Conservation (phyloP, 1,140 invertebrate species). For the Neodiprion pinetum region DNA sequence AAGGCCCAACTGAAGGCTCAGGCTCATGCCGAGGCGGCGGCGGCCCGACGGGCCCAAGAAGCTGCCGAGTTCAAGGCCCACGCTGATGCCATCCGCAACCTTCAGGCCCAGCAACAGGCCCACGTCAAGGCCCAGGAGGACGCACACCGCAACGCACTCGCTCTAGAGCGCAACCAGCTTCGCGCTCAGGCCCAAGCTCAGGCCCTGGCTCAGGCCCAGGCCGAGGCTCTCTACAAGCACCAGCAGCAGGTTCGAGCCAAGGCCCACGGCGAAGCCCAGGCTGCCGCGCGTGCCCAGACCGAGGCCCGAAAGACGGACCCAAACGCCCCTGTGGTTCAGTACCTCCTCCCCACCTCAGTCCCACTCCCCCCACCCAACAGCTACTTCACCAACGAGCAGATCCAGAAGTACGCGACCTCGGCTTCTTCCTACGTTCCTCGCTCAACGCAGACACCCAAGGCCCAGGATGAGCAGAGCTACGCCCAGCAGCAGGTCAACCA, state of each 20-base stretch:
- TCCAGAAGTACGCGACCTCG: conserved; percentile 50
- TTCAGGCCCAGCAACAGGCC: conserved; percentile 55
- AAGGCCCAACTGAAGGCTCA: conserved; percentile 52
- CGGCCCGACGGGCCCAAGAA: conserved; percentile 50
- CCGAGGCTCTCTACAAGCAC: conserved; percentile 51
- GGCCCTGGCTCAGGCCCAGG: conserved; percentile 55
- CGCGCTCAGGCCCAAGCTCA: conserved; percentile 56
- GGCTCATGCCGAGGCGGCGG: conserved; percentile 46
- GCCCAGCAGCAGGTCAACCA: conserved; percentile 43
- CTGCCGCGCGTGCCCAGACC: conserved; percentile 48
- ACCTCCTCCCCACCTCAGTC: conserved; percentile 46
- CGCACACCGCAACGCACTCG: conserved; percentile 50
- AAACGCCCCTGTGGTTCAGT: conserved; percentile 53
- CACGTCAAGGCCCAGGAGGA: conserved; percentile 56
- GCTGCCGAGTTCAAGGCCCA: conserved; percentile 56
- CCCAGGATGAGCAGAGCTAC: conserved; percentile 34
- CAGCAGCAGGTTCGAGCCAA: conserved; percentile 49
- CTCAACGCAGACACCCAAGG: conserved; percentile 35
- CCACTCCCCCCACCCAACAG: conserved; percentile 48
- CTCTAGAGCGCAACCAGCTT: conserved; percentile 54
- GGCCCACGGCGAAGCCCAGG: conserved; percentile 51
- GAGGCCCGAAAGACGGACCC: conserved; percentile 47
- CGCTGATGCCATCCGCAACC: conserved; percentile 53
- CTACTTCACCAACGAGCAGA: conserved; percentile 48
- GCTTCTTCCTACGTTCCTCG: conserved; percentile 50